These are phyloP conservation scores for Folsomia candida DNA, from an alignment of 2,888 invertebrate genomes.

Conservation along the genomic window DNA sequence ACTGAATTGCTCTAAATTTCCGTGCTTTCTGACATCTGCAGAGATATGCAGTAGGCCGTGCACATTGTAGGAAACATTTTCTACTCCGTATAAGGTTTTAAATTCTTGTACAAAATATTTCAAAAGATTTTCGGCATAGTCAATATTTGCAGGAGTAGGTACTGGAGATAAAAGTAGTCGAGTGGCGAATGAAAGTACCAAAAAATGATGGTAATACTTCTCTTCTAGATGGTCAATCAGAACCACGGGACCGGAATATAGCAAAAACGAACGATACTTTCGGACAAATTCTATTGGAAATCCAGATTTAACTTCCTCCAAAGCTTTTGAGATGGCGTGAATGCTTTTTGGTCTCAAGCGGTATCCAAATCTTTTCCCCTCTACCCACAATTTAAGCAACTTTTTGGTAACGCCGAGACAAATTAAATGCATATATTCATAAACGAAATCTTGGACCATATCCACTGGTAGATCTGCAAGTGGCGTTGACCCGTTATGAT, in stretches of 20 bases:
- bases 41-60: slow-evolving; percentile 49
- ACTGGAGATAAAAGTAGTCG: neutral
- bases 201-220: slow-evolving; percentile 32
- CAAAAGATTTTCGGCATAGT: slow-evolving; percentile 19
- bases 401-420: no score
- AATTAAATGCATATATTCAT: no score
- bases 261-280: slow-evolving; percentile 47
- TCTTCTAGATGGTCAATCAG: slow-evolving; percentile 28
- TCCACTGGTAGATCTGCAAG: no score
- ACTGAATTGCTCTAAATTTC: slow-evolving; percentile 44
- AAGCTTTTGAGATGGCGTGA: neutral
- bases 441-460: no score
- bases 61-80: slow-evolving; percentile 45
- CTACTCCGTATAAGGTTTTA: slow-evolving; percentile 40
- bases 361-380: neutral
- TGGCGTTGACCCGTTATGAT: no score
- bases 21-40: slow-evolving; percentile 44
- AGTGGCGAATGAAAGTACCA: slow-evolving; percentile 21
- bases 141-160: slow-evolving; percentile 1
- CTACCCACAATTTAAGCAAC: slow-evolving; percentile 8
- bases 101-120: slow-evolving; percentile 47
- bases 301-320: neutral
- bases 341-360: neutral
- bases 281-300: slow-evolving; percentile 43
- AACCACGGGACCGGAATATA: slow-evolving; percentile 49